Percentiles rank a stretch among this genome's conserved stretches.
These are phyloP conservation scores for Paraescarpia echinospica DNA, from an alignment of 1,140 invertebrate genomes.

Conservation along the genomic window DNA sequence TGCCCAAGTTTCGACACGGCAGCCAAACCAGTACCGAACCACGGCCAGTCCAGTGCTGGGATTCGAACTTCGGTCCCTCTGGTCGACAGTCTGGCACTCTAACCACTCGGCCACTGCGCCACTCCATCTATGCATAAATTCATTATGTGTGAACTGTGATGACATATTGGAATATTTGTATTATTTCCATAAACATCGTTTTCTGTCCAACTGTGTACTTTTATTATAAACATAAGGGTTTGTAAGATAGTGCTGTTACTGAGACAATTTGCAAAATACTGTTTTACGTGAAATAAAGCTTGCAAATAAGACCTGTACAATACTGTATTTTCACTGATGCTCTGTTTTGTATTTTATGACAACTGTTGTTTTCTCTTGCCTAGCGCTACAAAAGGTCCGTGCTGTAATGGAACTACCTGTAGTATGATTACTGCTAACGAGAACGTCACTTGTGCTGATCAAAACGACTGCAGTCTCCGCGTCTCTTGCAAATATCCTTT, in stretches of 20 bases:
- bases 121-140: neutral
- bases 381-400: slow-evolving; percentile 96
- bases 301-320: too few species aligned
- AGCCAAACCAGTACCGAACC: too few species aligned
- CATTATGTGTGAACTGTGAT: too few species aligned
- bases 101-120: too few species aligned
- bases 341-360: neutral
- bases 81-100: too few species aligned
- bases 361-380: slow-evolving; percentile 39
- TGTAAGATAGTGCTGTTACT: neutral
- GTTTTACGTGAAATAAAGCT: too few species aligned
- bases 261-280: neutral
- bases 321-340: too few species aligned
- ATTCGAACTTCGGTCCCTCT: too few species aligned
- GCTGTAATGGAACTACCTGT: slow-evolving; percentile 70
- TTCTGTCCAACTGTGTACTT: neutral
- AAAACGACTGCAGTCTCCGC: slow-evolving; percentile 84
- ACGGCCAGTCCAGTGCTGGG: too few species aligned
- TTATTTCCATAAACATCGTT: too few species aligned
- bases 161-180: too few species aligned
- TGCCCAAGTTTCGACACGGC: too few species aligned
- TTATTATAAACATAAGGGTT: neutral
- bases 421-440: slow-evolving; percentile 60
- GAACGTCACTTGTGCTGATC: slow-evolving; percentile 71
- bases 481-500: slow-evolving; percentile 82